phyloP scores from a whole-genome alignment of 2,888 invertebrate species.

The Philhelius pedissequus region DNA sequence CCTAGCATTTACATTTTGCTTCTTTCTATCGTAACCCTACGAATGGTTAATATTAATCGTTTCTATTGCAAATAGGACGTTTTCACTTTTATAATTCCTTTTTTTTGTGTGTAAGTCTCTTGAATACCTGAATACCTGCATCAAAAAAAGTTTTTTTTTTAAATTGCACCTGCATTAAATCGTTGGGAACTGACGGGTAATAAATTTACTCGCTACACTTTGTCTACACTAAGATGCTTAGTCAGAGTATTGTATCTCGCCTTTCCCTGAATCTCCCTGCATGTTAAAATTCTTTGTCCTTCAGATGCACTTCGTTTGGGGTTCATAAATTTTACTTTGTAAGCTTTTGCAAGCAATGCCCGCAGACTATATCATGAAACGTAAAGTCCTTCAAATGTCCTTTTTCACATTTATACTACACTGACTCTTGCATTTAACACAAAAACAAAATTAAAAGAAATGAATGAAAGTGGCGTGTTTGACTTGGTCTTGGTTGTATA shows the following conservation, averaged over 20 bases:
- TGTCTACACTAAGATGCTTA: conserved; percentile 39
- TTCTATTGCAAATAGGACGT: conserved; percentile 4
- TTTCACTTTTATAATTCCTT: background rate
- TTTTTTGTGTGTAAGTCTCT: background rate
- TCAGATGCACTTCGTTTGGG: conserved; percentile 58
- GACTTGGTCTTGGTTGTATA: conserved; percentile 30
- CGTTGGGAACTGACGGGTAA: conserved; percentile 52
- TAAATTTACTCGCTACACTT: conserved; percentile 48
- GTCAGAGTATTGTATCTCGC: background rate
- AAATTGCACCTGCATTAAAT: conserved; percentile 60
- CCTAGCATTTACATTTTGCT: background rate
- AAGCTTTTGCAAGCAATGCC: conserved; percentile 16
- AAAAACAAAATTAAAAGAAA: background rate
- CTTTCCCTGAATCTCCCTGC: background rate
- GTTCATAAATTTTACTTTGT: conserved; percentile 55
- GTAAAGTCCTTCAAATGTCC: conserved; percentile 64
- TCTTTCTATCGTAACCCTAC: background rate
- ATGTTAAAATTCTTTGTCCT: conserved; percentile 53
- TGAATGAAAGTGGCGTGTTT: conserved; percentile 39
- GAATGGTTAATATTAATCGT: conserved; percentile 7
- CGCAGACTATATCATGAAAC: conserved; percentile 18
- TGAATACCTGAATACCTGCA: background rate
- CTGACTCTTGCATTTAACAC: background rate
- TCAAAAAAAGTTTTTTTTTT: conserved; percentile 9
- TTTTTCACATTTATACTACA: conserved; percentile 28